These are phyloP conservation scores for Sturnira hondurensis DNA, from an alignment of 2,113 vertebrate genomes.

Conservation along the genomic window DNA sequence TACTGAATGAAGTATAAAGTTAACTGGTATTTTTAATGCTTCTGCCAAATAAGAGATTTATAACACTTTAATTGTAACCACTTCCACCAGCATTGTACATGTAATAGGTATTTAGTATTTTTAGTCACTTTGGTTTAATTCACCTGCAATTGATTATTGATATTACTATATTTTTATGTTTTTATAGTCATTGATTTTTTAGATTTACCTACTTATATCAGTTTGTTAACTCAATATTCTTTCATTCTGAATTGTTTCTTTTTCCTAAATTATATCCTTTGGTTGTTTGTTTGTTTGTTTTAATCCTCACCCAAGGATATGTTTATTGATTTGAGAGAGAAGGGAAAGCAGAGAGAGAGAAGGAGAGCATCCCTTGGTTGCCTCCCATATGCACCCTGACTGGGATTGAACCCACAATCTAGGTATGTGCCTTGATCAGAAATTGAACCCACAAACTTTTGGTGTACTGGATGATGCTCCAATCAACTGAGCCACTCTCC, in stretches of 20 bases:
- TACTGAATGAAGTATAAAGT: neutral
- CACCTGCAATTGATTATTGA: neutral
- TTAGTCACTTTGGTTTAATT: neutral
- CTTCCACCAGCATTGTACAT: neutral
- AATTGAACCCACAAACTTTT: too few species aligned
- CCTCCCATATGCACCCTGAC: too few species aligned
- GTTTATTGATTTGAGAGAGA: too few species aligned
- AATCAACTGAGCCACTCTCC: too few species aligned
- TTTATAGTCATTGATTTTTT: neutral
- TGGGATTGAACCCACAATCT: too few species aligned
- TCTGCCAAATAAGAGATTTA: neutral
- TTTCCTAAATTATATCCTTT: neutral
- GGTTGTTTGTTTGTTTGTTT: too few species aligned
- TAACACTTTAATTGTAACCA: neutral
- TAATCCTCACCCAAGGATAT: too few species aligned
- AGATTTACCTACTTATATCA: neutral
- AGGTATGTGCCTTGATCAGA: too few species aligned
- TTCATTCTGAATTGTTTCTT: neutral
- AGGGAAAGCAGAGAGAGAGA: too few species aligned
- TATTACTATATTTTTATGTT: neutral
- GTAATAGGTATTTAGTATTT: neutral
- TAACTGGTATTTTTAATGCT: neutral
- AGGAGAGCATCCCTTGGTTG: too few species aligned
- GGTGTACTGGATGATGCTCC: too few species aligned
- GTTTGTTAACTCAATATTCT: neutral